Conservation (phyloP, 2,797 vertebrate species). For the Chloroceryle inda region DNA sequence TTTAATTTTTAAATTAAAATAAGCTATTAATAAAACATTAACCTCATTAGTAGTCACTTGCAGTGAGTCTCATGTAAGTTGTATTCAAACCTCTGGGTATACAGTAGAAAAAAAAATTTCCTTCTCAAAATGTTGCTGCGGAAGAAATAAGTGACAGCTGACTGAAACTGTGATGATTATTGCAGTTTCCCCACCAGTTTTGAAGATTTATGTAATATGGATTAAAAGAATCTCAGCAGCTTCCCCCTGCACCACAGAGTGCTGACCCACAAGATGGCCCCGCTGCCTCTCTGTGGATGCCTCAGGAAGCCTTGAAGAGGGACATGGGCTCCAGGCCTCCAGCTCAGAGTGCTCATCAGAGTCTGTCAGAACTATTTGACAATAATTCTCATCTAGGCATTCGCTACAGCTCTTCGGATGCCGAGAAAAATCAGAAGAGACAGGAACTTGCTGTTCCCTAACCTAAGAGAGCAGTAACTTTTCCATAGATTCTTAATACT, state of each 20-base stretch:
- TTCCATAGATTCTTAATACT: not conserved
- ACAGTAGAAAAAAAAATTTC: not conserved
- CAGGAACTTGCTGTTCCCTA: not conserved
- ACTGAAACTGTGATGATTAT: not conserved
- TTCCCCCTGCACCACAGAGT: not conserved
- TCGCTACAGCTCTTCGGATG: not conserved
- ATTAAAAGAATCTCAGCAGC: not conserved
- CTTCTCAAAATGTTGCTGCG: not conserved
- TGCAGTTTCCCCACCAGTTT: not conserved
- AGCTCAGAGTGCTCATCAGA: not conserved
- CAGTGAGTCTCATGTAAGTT: not conserved
- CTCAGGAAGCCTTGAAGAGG: not conserved
- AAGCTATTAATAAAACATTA: constrained; percentile 18
- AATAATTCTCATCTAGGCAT: not conserved
- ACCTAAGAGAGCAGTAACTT: not conserved
- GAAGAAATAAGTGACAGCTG: not conserved
- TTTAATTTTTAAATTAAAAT: not conserved
- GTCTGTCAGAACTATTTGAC: constrained; percentile 9
- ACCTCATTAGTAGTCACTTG: not conserved
- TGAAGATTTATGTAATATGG: not conserved
- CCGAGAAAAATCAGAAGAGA: constrained; percentile 8
- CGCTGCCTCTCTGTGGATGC: accelerated
- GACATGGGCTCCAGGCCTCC: not conserved
- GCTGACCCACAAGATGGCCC: not conserved
- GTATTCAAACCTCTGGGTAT: not conserved